phyloP scores from a whole-genome alignment of 2,888 invertebrate species.

The Lepidocyrtinus sp. region DNA sequence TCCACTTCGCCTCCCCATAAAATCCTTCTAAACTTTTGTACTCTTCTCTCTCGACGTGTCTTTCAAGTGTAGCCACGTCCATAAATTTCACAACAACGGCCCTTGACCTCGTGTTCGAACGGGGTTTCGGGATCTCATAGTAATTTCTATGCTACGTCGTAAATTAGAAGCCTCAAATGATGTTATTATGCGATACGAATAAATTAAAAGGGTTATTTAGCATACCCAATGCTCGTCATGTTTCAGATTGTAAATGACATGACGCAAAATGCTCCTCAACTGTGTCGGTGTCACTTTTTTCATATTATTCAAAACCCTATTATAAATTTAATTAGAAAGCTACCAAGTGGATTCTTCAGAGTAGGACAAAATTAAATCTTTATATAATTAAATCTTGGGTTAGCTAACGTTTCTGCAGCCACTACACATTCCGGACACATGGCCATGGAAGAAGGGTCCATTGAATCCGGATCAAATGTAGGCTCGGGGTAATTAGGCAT shows the following conservation, averaged over 20 bases:
- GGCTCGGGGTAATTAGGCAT: conserved; percentile 58
- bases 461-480: conserved; percentile 42
- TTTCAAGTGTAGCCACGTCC: conserved; percentile 83
- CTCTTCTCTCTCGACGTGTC: conserved; percentile 81
- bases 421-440: conserved; percentile 52
- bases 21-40: conserved; percentile 93
- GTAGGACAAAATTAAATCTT: no score
- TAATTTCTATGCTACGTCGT: conserved; percentile 23
- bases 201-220: background rate
- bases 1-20: conserved; percentile 91
- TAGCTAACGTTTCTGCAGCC: conserved; percentile 40
- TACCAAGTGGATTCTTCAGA: no score
- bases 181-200: background rate
- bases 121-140: conserved; percentile 43
- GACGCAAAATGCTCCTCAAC: conserved; percentile 16
- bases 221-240: conserved; percentile 32
- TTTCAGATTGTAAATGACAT: conserved; percentile 46
- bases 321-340: background rate
- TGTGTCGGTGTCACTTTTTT: conserved; percentile 23
- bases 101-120: conserved; percentile 76
- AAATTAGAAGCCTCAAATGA: background rate
- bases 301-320: conserved; percentile 42
- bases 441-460: conserved; percentile 53
- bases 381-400: no score
- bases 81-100: conserved; percentile 90